Percentiles rank a stretch among this genome's conserved stretches.
Conservation (phyloP, 1,140 invertebrate species). For the Carposina sasakii region DNA sequence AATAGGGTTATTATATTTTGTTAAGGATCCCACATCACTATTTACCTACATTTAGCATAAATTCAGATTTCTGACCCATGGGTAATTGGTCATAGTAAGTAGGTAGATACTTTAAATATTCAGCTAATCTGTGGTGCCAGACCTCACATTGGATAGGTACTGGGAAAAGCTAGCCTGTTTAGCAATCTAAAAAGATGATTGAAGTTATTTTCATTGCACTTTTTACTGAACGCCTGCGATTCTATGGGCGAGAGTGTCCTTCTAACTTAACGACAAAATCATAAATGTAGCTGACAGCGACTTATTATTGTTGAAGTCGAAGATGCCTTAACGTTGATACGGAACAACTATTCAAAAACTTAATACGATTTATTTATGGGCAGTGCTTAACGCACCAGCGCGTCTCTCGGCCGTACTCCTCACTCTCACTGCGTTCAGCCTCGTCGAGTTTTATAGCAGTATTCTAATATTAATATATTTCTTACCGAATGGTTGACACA, state of each 20-base stretch:
- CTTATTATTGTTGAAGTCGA: slow-evolving; percentile 48
- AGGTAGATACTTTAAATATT: too few species aligned
- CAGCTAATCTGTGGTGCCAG: too few species aligned
- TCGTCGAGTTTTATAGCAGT: slow-evolving; percentile 49
- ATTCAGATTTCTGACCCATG: too few species aligned
- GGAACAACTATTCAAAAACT: slow-evolving; percentile 44
- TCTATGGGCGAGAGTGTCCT: slow-evolving; percentile 26
- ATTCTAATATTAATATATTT: slow-evolving; percentile 41
- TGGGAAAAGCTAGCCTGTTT: too few species aligned
- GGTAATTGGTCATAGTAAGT: too few species aligned
- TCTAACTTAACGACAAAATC: slow-evolving; percentile 41
- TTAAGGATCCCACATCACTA: too few species aligned
- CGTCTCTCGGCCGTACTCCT: slow-evolving; percentile 29
- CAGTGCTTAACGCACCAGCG: slow-evolving; percentile 36
- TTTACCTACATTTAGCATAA: too few species aligned
- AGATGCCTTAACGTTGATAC: slow-evolving; percentile 45
- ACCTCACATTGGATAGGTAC: too few species aligned
- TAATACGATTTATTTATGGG: slow-evolving; percentile 67
- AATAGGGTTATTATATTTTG: too few species aligned
- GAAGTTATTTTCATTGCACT: too few species aligned
- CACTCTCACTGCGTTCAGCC: slow-evolving; percentile 25
- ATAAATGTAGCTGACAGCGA: slow-evolving; percentile 49
- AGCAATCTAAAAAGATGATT: too few species aligned
- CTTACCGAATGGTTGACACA: slow-evolving; percentile 48
- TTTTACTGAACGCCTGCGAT: too few species aligned